phyloP scores from a whole-genome alignment of 2,797 vertebrate genomes.

The Chrosomus eos region DNA sequence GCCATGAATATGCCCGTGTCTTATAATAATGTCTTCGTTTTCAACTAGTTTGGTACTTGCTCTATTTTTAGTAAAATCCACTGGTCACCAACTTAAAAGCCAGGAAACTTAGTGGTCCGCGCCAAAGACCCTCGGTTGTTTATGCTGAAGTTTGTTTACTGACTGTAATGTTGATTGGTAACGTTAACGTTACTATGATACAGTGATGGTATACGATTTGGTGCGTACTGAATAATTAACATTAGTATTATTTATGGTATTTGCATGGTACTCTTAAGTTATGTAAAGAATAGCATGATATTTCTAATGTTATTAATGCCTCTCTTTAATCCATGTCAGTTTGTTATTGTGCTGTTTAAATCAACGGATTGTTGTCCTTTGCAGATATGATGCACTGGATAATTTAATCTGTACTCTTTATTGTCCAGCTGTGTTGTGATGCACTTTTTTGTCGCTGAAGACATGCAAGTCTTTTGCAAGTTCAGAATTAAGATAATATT shows the following conservation, averaged over 20 bases:
- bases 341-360: background rate
- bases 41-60: too few species aligned
- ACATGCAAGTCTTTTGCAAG: background rate
- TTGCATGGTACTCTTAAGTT: background rate
- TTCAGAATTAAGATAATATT: background rate
- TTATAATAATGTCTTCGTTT: background rate
- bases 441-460: background rate
- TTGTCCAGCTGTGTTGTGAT: background rate
- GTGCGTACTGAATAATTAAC: background rate
- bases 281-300: background rate
- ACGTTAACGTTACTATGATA: background rate
- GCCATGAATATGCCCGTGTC: background rate
- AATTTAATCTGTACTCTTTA: background rate
- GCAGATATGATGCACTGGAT: background rate
- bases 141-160: constrained; percentile 29
- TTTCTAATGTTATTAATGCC: background rate
- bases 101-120: background rate
- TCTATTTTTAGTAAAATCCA: background rate
- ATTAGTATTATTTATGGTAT: background rate
- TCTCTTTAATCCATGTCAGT: background rate
- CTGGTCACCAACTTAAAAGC: background rate
- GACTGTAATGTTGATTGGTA: background rate
- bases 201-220: background rate
- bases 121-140: background rate
- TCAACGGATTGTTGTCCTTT: background rate